Evolutionary conservation across 2,888 invertebrate genomes (phyloP).

Genomic region (Zele albiditarsus): DNA sequence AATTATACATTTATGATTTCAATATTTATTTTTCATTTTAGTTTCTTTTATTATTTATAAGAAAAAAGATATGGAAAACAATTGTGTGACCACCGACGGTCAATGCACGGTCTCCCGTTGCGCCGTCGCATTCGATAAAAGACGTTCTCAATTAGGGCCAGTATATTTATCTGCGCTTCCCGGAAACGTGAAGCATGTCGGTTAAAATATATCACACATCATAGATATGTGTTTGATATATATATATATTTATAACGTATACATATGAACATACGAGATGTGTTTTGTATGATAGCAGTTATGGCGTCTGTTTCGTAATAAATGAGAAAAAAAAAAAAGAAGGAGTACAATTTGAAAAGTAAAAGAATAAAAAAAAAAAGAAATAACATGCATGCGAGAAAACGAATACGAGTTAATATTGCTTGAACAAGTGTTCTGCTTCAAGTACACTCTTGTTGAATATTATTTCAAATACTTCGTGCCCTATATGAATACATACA

Average conservation of each 20-base stretch:
- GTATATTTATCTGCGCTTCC: conserved; percentile 16
- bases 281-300: background rate
- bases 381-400: background rate
- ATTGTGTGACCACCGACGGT: background rate
- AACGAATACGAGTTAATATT: background rate
- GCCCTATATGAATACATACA: background rate
- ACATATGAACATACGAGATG: background rate
- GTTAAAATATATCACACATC: background rate
- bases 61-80: no score
- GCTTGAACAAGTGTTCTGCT: conserved; percentile 22
- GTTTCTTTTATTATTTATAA: no score
- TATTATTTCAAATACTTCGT: no score
- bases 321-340: background rate
- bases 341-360: background rate
- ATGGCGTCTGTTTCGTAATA: background rate
- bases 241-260: background rate
- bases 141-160: conserved; percentile 2
- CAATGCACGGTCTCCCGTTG: background rate
- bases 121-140: background rate
- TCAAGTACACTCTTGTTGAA: background rate
- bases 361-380: background rate
- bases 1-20: no score
- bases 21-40: no score
- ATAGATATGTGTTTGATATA: background rate
- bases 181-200: conserved; percentile 4